Conservation (phyloP, 2,888 invertebrate species). For the Odontomyia ornata region DNA sequence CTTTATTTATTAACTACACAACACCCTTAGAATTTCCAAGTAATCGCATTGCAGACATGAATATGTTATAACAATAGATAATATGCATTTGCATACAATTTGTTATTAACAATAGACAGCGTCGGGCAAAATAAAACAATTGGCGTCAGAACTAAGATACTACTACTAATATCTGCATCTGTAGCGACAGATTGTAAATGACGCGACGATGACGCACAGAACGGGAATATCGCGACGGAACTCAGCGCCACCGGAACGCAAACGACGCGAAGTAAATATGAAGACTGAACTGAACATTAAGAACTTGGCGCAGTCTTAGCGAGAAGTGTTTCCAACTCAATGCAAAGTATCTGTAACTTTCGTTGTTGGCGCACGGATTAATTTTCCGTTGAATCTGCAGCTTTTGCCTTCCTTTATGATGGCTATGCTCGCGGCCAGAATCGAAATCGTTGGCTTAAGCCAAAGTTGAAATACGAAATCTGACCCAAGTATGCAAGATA, state of each 20-base stretch:
- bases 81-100: neutral
- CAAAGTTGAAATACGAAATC: conserved; percentile 20
- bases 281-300: conserved; percentile 32
- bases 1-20: neutral
- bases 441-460: conserved; percentile 20
- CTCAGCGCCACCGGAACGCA: conserved; percentile 25
- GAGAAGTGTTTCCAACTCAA: neutral
- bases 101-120: neutral
- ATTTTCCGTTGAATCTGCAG: conserved; percentile 26
- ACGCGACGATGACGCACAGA: neutral
- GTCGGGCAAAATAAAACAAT: neutral
- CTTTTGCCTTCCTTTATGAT: conserved; percentile 20
- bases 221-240: neutral
- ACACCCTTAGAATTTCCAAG: neutral
- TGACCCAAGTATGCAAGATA: neutral
- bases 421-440: conserved; percentile 1
- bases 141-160: neutral
- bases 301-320: conserved; percentile 23
- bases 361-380: neutral
- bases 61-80: neutral
- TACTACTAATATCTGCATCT: neutral
- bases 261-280: conserved; percentile 29
- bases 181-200: neutral
- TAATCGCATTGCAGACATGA: neutral
- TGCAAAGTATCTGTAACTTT: neutral